phyloP scores from a whole-genome alignment of 2,113 vertebrate genomes.

The Bujurquina vittata region DNA sequence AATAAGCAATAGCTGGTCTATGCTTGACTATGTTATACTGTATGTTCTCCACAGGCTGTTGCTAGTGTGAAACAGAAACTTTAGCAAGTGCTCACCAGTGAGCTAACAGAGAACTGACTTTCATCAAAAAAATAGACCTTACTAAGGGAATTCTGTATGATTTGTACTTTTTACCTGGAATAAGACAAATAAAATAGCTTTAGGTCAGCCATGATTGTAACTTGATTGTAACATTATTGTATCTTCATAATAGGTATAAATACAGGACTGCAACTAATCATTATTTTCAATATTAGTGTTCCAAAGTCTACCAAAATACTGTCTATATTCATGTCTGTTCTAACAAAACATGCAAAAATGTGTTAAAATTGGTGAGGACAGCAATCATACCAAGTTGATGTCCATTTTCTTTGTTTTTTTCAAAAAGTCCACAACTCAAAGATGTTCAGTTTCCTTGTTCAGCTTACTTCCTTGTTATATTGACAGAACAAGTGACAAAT shows the following conservation, averaged over 20 bases:
- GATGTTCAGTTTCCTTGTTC: neutral
- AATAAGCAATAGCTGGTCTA: constrained; percentile 12
- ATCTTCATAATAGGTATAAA: neutral
- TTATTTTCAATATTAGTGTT: neutral
- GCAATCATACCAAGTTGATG: neutral
- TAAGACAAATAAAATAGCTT: neutral
- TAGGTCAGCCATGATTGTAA: neutral
- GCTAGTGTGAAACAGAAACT: neutral
- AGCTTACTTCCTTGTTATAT: neutral
- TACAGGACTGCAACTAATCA: neutral
- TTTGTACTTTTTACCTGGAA: neutral
- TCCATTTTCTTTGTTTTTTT: neutral
- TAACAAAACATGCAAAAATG: neutral
- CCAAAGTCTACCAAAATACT: neutral
- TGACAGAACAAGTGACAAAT: neutral
- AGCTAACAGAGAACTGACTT: neutral
- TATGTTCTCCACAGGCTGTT: neutral
- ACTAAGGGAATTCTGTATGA: neutral
- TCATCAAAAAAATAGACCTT: neutral
- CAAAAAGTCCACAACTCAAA: too few relatives aligned
- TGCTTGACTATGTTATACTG: neutral
- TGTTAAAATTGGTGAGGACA: neutral
- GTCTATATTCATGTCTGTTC: neutral
- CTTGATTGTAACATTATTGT: too few relatives aligned
- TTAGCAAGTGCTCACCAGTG: neutral